Conservation (phyloP, 2,113 vertebrate species). For the Centropus bengalensis region DNA sequence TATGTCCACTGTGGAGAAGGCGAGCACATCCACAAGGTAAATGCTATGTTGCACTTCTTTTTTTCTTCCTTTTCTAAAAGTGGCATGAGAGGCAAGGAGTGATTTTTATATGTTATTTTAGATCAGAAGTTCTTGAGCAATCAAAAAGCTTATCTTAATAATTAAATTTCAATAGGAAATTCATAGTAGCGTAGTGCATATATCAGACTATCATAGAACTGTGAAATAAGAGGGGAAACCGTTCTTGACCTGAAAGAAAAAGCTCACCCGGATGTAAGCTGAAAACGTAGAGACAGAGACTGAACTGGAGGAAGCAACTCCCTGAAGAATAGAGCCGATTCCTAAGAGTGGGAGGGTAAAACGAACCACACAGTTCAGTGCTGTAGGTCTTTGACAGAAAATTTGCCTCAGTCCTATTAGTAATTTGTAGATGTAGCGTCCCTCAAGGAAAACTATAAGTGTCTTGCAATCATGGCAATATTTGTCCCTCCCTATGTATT, state of each 20-base stretch:
- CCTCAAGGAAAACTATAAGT: background rate
- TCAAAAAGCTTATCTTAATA: background rate
- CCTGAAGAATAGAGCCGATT: background rate
- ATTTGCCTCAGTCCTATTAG: background rate
- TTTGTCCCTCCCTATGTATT: background rate
- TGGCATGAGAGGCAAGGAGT: background rate
- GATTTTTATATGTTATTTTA: background rate
- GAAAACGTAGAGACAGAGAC: background rate
- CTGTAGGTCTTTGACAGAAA: background rate
- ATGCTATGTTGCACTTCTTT: background rate
- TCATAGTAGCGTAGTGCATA: background rate
- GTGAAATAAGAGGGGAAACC: background rate
- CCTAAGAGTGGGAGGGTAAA: background rate
- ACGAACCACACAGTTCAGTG: background rate
- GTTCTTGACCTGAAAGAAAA: background rate
- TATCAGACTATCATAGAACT: background rate
- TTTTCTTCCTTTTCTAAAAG: background rate
- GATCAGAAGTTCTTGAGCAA: background rate
- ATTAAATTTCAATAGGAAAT: background rate
- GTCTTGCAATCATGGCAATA: background rate
- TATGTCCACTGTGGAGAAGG: conserved; percentile 97
- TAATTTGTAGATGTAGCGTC: background rate
- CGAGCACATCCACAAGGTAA: conserved; percentile 94
- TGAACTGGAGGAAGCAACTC: background rate
- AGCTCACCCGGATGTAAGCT: background rate